Evolutionary conservation across 2,888 invertebrate species (phyloP).

Genomic region (Caenorhabditis sp.): DNA sequence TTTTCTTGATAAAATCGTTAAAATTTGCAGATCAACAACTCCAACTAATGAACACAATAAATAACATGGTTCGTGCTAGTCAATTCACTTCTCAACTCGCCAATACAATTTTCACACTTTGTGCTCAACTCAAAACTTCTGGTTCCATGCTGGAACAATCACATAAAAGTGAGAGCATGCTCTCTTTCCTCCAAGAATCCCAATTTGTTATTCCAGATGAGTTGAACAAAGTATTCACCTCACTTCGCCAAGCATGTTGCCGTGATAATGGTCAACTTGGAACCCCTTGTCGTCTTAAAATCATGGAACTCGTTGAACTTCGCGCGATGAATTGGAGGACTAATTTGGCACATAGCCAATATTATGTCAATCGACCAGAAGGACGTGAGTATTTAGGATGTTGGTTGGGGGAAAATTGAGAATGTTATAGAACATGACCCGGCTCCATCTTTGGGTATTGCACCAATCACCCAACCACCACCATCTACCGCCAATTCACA

Average conservation of each 20-base stretch:
- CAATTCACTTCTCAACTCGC: conserved; percentile 65
- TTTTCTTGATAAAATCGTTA: no score
- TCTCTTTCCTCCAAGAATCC: not conserved
- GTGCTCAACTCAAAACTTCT: conserved; percentile 63
- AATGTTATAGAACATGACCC: conserved; percentile 32
- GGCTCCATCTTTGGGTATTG: conserved; percentile 29
- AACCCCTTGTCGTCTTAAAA: conserved; percentile 78
- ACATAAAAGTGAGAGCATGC: conserved; percentile 60
- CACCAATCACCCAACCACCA: conserved; percentile 10
- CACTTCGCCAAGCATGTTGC: conserved; percentile 69
- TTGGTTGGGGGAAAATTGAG: not conserved
- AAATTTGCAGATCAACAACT: conserved; percentile 59
- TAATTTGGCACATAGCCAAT: conserved; percentile 74
- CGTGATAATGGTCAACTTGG: conserved; percentile 79
- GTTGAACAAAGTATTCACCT: conserved; percentile 68
- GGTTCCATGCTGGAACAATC: conserved; percentile 65
- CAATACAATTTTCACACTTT: conserved; percentile 63
- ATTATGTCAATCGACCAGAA: conserved; percentile 66
- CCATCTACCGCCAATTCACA: conserved; percentile 12
- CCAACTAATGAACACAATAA: conserved; percentile 63
- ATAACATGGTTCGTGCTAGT: conserved; percentile 58
- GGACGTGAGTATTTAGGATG: conserved; percentile 44
- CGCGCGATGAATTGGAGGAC: conserved; percentile 90
- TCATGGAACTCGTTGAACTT: conserved; percentile 90
- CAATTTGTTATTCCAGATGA: conserved; percentile 49